Conservation (phyloP, 2,113 vertebrate species). For the Larimichthys crocea region DNA sequence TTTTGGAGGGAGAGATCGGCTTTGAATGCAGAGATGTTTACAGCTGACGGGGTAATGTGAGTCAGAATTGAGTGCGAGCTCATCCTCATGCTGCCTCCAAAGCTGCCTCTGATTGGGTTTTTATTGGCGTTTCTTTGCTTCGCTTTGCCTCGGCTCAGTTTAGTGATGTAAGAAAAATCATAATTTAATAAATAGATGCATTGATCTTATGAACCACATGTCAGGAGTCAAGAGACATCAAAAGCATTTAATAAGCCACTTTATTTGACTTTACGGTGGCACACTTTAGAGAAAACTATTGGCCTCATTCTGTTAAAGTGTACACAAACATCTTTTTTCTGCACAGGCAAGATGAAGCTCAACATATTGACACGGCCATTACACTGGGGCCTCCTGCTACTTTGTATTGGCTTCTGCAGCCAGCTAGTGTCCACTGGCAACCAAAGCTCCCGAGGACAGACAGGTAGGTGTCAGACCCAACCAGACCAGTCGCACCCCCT, state of each 20-base stretch:
- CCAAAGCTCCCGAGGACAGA: constrained; percentile 80
- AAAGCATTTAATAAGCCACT: not conserved
- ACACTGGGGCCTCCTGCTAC: constrained; percentile 67
- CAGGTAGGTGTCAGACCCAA: constrained; percentile 69
- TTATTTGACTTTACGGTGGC: not conserved
- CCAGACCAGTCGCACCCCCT: constrained; percentile 57
- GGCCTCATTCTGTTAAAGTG: not conserved
- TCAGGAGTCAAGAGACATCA: constrained; percentile 11
- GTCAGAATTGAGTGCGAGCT: constrained; percentile 45
- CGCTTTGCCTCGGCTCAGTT: constrained; percentile 8
- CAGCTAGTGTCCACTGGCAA: constrained; percentile 82
- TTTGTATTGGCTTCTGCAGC: constrained; percentile 73
- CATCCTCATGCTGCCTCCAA: constrained; percentile 9
- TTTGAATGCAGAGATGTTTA: constrained; percentile 26
- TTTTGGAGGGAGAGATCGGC: constrained; percentile 25
- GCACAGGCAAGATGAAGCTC: constrained; percentile 63
- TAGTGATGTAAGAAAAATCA: constrained; percentile 22
- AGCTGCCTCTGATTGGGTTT: constrained; percentile 29
- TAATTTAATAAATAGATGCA: constrained; percentile 26
- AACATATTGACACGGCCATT: constrained; percentile 24
- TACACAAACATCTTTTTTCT: constrained; percentile 18
- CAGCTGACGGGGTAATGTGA: constrained; percentile 53
- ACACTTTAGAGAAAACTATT: not conserved
- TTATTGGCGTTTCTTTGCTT: constrained; percentile 51
- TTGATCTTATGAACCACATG: not conserved